Evolutionary conservation across 2,888 invertebrate genomes (phyloP).

Genomic region (Andrena bicolor): DNA sequence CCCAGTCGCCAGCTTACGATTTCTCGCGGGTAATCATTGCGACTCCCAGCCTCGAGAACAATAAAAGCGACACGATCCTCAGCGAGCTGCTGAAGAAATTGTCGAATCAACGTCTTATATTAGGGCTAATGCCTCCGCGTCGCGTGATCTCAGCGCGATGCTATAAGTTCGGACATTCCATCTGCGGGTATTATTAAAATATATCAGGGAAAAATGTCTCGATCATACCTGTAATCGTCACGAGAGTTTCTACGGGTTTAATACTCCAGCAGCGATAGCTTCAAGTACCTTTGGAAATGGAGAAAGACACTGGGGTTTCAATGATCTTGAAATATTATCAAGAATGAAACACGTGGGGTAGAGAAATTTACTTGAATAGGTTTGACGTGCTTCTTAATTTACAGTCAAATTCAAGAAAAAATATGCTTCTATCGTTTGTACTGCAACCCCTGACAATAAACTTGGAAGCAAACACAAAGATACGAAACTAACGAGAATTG

Average conservation of each 20-base stretch:
- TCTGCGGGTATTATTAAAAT: conserved; percentile 24
- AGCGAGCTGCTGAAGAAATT: neutral
- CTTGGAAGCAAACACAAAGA: no score
- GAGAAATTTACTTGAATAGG: neutral
- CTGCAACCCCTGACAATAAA: no score
- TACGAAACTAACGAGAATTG: no score
- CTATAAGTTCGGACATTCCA: neutral
- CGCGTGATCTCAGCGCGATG: neutral
- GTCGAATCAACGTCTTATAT: conserved; percentile 21
- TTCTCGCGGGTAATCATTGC: conserved; percentile 30
- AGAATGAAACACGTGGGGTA: neutral
- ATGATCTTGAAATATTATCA: conserved; percentile 3
- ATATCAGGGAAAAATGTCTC: conserved; percentile 1
- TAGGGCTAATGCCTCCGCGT: neutral
- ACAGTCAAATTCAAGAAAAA: neutral
- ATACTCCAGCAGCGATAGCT: neutral
- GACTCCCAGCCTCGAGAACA: conserved; percentile 3
- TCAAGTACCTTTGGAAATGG: neutral
- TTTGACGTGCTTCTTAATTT: neutral
- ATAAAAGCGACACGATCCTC: conserved; percentile 6
- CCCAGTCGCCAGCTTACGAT: conserved; percentile 6
- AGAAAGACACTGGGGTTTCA: neutral
- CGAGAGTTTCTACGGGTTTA: neutral
- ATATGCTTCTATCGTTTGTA: no score
- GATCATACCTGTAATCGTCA: neutral